phyloP scores from a whole-genome alignment of 2,888 invertebrate species.

The Cheilosia urbana region DNA sequence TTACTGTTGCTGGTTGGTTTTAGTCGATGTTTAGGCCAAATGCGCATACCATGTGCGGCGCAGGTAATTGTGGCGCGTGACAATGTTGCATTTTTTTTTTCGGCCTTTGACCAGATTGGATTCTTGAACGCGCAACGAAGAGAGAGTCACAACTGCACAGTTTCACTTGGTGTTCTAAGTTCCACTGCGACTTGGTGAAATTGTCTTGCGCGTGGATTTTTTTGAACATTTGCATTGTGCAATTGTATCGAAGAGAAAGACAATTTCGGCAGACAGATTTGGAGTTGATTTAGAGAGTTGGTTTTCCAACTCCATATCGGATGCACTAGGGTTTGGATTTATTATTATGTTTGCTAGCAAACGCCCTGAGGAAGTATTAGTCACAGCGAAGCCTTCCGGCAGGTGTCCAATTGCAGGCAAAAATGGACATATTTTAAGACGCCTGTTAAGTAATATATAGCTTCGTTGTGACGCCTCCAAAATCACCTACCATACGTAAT shows the following conservation, averaged over 20 bases:
- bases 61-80: slow-evolving; percentile 62
- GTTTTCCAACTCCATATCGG: slow-evolving; percentile 55
- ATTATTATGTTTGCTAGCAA: not conserved
- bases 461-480: slow-evolving; percentile 21
- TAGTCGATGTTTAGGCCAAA: slow-evolving; percentile 21
- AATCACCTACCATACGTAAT: not conserved
- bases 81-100: slow-evolving; percentile 65
- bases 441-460: slow-evolving; percentile 26
- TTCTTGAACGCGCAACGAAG: slow-evolving; percentile 60
- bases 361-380: slow-evolving; percentile 20
- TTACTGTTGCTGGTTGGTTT: slow-evolving; percentile 48
- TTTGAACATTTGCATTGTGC: slow-evolving; percentile 22
- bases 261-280: slow-evolving; percentile 56
- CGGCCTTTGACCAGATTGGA: slow-evolving; percentile 47
- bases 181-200: slow-evolving; percentile 62
- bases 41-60: slow-evolving; percentile 60
- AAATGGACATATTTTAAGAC: not conserved
- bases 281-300: slow-evolving; percentile 69
- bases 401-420: slow-evolving; percentile 31
- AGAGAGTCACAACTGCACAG: slow-evolving; percentile 59
- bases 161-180: slow-evolving; percentile 75
- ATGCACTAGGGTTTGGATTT: slow-evolving; percentile 22
- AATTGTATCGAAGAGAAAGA: slow-evolving; percentile 22
- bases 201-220: slow-evolving; percentile 4
- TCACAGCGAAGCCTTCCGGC: slow-evolving; percentile 53